Percentiles rank a stretch among this genome's conserved stretches.
Evolutionary conservation across 2,113 vertebrate species (phyloP).

Genomic region (Myxocyprinus asiaticus): DNA sequence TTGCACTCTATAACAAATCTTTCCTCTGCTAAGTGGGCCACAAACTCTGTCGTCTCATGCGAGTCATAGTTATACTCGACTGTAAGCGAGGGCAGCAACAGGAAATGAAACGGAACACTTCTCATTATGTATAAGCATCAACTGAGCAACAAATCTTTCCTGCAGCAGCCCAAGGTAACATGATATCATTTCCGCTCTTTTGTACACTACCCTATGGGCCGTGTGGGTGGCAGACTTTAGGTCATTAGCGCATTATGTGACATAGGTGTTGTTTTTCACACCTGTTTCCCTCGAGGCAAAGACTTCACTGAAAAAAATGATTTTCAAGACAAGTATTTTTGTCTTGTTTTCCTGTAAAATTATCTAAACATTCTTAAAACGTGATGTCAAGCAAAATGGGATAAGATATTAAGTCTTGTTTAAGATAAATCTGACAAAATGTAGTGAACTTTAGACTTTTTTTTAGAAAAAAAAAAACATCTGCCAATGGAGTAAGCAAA

Average conservation of each 20-base stretch:
- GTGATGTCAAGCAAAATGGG: too few relatives aligned
- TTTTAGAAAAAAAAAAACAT: too few relatives aligned
- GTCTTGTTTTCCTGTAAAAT: too few relatives aligned
- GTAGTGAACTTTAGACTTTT: too few relatives aligned
- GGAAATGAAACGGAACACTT: background rate
- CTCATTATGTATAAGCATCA: background rate
- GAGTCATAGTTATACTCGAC: too few relatives aligned
- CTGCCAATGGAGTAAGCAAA: too few relatives aligned
- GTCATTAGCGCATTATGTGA: constrained; percentile 38
- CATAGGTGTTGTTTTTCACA: constrained; percentile 33
- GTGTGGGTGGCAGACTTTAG: constrained; percentile 9
- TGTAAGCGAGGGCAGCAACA: background rate
- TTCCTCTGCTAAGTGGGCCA: background rate
- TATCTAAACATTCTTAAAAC: too few relatives aligned
- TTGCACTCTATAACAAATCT: background rate
- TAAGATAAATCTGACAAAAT: too few relatives aligned
- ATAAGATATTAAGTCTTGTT: too few relatives aligned
- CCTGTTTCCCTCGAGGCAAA: background rate
- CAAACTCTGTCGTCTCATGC: background rate
- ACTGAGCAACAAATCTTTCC: background rate
- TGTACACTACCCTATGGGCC: constrained; percentile 2
- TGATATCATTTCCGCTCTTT: background rate
- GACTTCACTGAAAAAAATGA: too few relatives aligned
- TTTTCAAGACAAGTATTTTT: too few relatives aligned
- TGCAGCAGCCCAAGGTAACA: background rate